Evolutionary conservation across 1,140 invertebrate species (phyloP).

Genomic region (Microplitis mediator): DNA sequence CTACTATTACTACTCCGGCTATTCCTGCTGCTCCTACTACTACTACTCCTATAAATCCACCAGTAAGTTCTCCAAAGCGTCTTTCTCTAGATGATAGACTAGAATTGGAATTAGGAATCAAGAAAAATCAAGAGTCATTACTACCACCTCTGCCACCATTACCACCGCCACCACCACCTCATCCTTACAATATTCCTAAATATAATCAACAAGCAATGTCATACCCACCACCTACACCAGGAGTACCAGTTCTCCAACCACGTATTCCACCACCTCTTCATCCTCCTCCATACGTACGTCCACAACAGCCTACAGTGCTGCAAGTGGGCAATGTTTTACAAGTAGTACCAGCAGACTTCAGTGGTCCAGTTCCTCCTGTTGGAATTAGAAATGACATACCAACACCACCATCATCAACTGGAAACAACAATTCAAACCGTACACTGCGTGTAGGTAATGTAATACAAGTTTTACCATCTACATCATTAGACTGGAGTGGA

Average conservation of each 20-base stretch:
- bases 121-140: constrained; percentile 47
- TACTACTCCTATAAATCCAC: neutral
- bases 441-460: constrained; percentile 64
- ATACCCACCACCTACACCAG: constrained; percentile 33
- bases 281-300: constrained; percentile 40
- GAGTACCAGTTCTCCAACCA: constrained; percentile 29
- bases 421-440: constrained; percentile 40
- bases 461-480: constrained; percentile 62
- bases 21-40: no score
- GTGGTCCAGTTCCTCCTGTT: neutral
- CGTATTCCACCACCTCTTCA: constrained; percentile 38
- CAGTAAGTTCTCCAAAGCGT: constrained; percentile 55
- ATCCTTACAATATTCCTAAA: constrained; percentile 31
- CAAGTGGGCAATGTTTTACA: constrained; percentile 67
- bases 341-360: constrained; percentile 48
- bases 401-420: constrained; percentile 7
- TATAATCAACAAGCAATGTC: constrained; percentile 41
- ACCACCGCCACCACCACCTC: constrained; percentile 12
- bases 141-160: constrained; percentile 5
- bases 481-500: constrained; percentile 49
- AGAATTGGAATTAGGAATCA: constrained; percentile 58
- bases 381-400: constrained; percentile 18
- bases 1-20: neutral
- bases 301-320: constrained; percentile 53
- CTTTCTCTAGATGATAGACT: constrained; percentile 59